Evolutionary conservation across 2,797 vertebrate species (phyloP).

Genomic region (Dromococcyx pavoninus): DNA sequence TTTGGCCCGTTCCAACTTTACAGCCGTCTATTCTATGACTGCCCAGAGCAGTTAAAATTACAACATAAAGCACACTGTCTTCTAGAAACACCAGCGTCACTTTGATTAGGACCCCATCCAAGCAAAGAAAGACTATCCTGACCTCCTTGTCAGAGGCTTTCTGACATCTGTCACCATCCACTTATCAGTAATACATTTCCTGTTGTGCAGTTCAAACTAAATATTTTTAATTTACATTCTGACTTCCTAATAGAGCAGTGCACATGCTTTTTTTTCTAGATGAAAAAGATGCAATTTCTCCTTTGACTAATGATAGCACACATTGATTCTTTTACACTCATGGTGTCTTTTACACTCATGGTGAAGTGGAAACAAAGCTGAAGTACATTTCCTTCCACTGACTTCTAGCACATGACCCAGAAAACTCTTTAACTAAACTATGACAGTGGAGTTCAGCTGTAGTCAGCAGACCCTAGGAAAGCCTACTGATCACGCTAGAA

Average conservation of each 20-base stretch:
- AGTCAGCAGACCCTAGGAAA: rapidly evolving
- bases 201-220: background rate
- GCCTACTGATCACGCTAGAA: rapidly evolving
- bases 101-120: background rate
- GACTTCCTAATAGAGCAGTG: background rate
- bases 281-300: background rate
- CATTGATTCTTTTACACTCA: rapidly evolving
- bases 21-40: background rate
- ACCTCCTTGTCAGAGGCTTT: background rate
- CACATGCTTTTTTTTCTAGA: background rate
- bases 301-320: background rate
- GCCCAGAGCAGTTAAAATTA: background rate
- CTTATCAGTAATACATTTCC: background rate
- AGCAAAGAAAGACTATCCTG: background rate
- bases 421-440: background rate
- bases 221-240: background rate
- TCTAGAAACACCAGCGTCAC: background rate
- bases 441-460: background rate
- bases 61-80: background rate
- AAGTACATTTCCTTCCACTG: background rate
- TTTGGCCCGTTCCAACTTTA: background rate
- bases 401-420: background rate
- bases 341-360: rapidly evolving
- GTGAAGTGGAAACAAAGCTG: background rate
- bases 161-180: background rate